Evolutionary conservation across 2,797 vertebrate species (phyloP).

Genomic region (Fringilla coelebs): DNA sequence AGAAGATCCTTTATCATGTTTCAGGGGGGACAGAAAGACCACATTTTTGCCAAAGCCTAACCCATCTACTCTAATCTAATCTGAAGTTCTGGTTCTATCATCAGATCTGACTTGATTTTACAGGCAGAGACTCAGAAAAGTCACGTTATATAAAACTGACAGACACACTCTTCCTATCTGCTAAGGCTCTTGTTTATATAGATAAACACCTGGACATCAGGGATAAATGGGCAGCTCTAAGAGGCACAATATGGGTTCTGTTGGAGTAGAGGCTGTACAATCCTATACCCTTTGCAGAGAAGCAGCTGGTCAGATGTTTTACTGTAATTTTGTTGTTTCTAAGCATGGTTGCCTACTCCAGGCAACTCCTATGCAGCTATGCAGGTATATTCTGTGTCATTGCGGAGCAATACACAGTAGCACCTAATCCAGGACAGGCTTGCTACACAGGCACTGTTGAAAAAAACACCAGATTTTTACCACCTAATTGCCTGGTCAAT

Average conservation of each 20-base stretch:
- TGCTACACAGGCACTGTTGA: neutral
- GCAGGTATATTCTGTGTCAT: neutral
- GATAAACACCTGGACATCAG: neutral
- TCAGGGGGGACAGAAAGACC: neutral
- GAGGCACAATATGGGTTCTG: neutral
- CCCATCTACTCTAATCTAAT: neutral
- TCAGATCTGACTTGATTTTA: neutral
- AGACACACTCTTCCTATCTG: neutral
- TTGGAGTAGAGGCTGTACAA: neutral
- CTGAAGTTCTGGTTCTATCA: neutral
- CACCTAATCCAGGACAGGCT: neutral
- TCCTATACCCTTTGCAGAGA: neutral
- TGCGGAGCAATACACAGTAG: neutral
- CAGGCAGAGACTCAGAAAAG: neutral
- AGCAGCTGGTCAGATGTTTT: neutral
- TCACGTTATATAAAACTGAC: neutral
- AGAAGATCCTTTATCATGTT: neutral
- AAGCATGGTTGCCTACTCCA: neutral
- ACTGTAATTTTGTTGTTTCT: neutral
- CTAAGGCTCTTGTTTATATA: neutral
- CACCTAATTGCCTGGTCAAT: neutral
- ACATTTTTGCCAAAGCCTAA: neutral
- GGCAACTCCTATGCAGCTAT: neutral
- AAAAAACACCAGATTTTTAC: neutral
- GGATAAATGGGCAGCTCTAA: neutral